A percentile compares a stretch with the other conserved stretches of the same genome.
Conservation (phyloP, 1,140 invertebrate genomes). For the Dendrolimus kikuchii region DNA sequence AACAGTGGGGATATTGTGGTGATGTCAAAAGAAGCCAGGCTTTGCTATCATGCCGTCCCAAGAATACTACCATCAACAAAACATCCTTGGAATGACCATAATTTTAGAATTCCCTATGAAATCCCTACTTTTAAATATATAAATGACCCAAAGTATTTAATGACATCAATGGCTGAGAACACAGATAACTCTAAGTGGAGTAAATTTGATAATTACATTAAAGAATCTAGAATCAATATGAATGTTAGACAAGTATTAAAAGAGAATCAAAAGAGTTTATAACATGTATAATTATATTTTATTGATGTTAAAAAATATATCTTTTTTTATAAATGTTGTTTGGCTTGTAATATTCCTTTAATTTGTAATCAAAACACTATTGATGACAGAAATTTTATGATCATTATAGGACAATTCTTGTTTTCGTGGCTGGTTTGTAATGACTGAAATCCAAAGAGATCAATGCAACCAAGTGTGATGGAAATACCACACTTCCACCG, state of each 20-base stretch:
- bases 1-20: slow-evolving; percentile 87
- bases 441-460: slow-evolving; percentile 30
- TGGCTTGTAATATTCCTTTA: slow-evolving; percentile 4
- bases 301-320: slow-evolving; percentile 22
- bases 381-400: slow-evolving; percentile 3
- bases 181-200: slow-evolving; percentile 32
- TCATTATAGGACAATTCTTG: slow-evolving; percentile 15
- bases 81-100: slow-evolving; percentile 65
- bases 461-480: slow-evolving; percentile 3
- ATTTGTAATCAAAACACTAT: neutral
- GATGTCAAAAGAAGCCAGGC: slow-evolving; percentile 84
- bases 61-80: slow-evolving; percentile 75
- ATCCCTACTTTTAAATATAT: slow-evolving; percentile 34
- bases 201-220: slow-evolving; percentile 38
- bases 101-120: slow-evolving; percentile 6
- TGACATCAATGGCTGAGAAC: slow-evolving; percentile 28
- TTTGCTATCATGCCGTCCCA: slow-evolving; percentile 89
- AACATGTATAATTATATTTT: slow-evolving; percentile 19
- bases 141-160: slow-evolving; percentile 20
- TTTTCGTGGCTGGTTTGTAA: slow-evolving; percentile 32
- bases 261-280: slow-evolving; percentile 44
- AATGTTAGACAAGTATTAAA: slow-evolving; percentile 63
- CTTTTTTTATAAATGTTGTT: slow-evolving; percentile 7
- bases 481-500: neutral
- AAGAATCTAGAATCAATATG: slow-evolving; percentile 61